A percentile compares a stretch with the other conserved stretches of the same genome.
These are phyloP conservation scores for Spodoptera picta DNA, from an alignment of 2,888 invertebrate species.

Conservation along the genomic window DNA sequence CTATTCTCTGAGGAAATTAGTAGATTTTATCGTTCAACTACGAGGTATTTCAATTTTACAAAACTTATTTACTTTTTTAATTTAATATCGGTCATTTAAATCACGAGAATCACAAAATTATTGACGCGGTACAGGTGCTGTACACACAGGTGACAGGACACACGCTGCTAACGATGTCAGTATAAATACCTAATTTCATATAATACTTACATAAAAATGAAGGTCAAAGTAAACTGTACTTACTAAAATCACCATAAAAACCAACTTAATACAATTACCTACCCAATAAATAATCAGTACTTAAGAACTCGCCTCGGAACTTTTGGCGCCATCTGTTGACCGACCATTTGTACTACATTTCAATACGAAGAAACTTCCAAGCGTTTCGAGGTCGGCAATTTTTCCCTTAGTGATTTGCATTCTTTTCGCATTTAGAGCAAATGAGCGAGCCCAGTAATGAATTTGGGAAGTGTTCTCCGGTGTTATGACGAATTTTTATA, in stretches of 20 bases:
- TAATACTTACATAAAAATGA: too few relatives aligned
- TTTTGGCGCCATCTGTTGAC: constrained; percentile 58
- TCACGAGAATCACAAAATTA: too few relatives aligned
- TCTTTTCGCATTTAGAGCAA: constrained; percentile 61
- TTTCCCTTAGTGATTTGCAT: constrained; percentile 59
- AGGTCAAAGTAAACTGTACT: constrained; percentile 12
- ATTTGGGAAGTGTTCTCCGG: constrained; percentile 52
- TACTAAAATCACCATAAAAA: constrained; percentile 24
- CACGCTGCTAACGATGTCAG: too few relatives aligned
- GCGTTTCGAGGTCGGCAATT: constrained; percentile 50
- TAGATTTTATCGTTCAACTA: neutral
- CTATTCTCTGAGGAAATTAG: constrained; percentile 11
- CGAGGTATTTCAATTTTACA: neutral
- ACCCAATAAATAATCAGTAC: constrained; percentile 26
- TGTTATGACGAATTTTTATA: constrained; percentile 51
- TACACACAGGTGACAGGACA: too few relatives aligned
- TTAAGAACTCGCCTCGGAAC: constrained; percentile 40
- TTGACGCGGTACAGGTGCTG: too few relatives aligned
- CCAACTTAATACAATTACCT: constrained; percentile 19
- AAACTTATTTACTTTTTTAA: neutral
- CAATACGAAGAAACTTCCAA: constrained; percentile 50
- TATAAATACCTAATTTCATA: too few relatives aligned
- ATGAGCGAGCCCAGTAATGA: constrained; percentile 58
- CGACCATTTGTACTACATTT: constrained; percentile 52
- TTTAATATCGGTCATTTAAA: neutral